Evolutionary conservation across 30 jellyfish, hydroid and myxozoan species (phyloP), one percentile per base, ranked within the genome.

Genomic region (Aurelia sp.): DNA sequence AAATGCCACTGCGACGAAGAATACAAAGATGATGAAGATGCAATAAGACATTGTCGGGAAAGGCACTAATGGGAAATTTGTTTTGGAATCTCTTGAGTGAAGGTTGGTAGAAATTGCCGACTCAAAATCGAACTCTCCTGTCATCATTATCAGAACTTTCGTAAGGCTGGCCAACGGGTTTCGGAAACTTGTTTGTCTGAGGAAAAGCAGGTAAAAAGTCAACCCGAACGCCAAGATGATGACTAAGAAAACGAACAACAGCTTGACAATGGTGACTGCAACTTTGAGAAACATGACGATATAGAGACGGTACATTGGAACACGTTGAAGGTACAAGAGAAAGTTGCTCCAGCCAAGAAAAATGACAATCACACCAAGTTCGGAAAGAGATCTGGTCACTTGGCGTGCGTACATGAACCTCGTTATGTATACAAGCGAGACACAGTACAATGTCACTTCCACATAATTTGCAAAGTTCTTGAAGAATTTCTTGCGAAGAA

Each of bases 51-150:
- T 22, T 7, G 37, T 21, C n/a, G 80, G 81, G 55, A 40, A 79
- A 22, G 89, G 89, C 19, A 79, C 81, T 11, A 9, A 67, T 8
- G 89, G 89, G 31, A 79, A 79, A 8, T 70, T 70, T 6, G 89
- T 79, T 40, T 65, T 79, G n/a, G 72, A 18, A 50, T 79, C 89
- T 16, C n/a, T 20, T 52, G 7, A 3, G 21, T 74, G 74, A 20
- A 79, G 72, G 22, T 41, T 79, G 35, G 89, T 23, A 13, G 97
- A 79, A 8, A 89, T 66, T 8, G 79, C 65, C 13, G 47, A 37
- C 20, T 81, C 93, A 52, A 35, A 89, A 22, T 82, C 92, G 35
- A 89, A 71, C 57, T 89, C 97, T n/a, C 97, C 97, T 0, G 88
- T 74, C 93, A 89, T 62, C 97, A 89, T 89, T 11, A 89, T 90